Evolutionary conservation across 2,888 invertebrate genomes (phyloP), one percentile per base, ranked within the genome.

Genomic region (Agriotes lineatus): DNA sequence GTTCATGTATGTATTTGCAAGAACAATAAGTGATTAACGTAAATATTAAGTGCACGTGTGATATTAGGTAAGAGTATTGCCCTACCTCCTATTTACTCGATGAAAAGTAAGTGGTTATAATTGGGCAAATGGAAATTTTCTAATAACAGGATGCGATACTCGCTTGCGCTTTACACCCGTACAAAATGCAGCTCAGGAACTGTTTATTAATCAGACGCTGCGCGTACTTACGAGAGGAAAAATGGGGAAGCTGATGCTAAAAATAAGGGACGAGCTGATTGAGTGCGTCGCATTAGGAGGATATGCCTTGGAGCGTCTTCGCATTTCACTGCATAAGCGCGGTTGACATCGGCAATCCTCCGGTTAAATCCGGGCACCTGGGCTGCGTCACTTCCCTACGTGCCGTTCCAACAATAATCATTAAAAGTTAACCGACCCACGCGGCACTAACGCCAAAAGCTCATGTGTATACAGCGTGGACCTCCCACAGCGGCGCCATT

Each of bases 281-380:
- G 52, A 52, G 52, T 52, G 33, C 18, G 16, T 12, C 33, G 33
- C 52, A 52, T 52, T 52, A 52, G 33, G 33, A 48, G 35, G 35
- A 60, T 48, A 48, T 33, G 30, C 19, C 59, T 20, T 14, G 25
- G n/a, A 60, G 56, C 54, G 56, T 63, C 44, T 54, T 45, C 42
- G 56, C 52, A 56, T 63, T 63, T 63, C 63, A 56, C 7, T 56
- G 35, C 44, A 54, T 63, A 63, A 63, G 52, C 60, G 19, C 45
- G 25, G 44, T 59, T 61, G 64, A 45, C 56, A 44, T 57, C 20
- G 33, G 19, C 59, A 35, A 60, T 60, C 59, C 59, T 60, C 45
- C 45, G 35, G 45, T 60, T 60, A 60, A 60, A 60, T 60, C 45
- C 22, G 33, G 59, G 20, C 59, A 60, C 59, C 59, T 60, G 59